These are phyloP conservation scores for Plagiodera versicolora DNA, from an alignment of 2,888 invertebrate species.

Conservation along the genomic window DNA sequence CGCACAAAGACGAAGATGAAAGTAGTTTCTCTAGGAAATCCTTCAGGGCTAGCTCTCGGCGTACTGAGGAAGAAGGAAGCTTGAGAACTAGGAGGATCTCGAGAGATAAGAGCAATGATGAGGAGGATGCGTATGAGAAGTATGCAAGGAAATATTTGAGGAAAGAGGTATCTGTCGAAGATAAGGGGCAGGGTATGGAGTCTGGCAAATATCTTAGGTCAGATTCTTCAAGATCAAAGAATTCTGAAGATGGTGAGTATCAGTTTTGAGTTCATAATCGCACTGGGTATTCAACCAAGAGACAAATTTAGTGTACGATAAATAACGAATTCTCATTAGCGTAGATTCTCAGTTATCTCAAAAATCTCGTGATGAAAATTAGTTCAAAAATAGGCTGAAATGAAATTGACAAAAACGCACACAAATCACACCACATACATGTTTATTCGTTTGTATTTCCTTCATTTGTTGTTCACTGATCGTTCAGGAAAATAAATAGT, in stretches of 20 bases:
- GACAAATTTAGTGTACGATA: too few species aligned
- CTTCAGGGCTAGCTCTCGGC: conserved; percentile 34
- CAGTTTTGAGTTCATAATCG: conserved; percentile 17
- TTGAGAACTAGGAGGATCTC: conserved; percentile 38
- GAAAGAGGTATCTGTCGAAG: conserved; percentile 32
- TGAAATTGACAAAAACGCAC: neutral
- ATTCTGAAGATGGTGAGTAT: conserved; percentile 28
- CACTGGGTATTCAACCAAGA: too few species aligned
- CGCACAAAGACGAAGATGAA: conserved; percentile 36
- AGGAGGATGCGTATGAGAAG: conserved; percentile 41
- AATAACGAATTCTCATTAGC: too few species aligned
- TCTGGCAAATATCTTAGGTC: conserved; percentile 25
- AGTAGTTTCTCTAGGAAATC: conserved; percentile 37
- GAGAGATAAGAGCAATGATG: conserved; percentile 34
- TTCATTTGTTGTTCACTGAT: too few species aligned
- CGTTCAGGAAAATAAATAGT: too few species aligned
- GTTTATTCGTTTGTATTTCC: too few species aligned
- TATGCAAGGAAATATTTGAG: conserved; percentile 42
- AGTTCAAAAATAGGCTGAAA: too few species aligned
- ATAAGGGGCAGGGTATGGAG: conserved; percentile 10
- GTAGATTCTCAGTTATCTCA: too few species aligned
- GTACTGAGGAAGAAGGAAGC: conserved; percentile 36
- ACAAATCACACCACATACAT: too few species aligned
- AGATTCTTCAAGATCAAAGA: conserved; percentile 37
- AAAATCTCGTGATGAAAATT: too few species aligned